Evolutionary conservation across 2,888 invertebrate species (phyloP).

Genomic region (Philereme transversata): DNA sequence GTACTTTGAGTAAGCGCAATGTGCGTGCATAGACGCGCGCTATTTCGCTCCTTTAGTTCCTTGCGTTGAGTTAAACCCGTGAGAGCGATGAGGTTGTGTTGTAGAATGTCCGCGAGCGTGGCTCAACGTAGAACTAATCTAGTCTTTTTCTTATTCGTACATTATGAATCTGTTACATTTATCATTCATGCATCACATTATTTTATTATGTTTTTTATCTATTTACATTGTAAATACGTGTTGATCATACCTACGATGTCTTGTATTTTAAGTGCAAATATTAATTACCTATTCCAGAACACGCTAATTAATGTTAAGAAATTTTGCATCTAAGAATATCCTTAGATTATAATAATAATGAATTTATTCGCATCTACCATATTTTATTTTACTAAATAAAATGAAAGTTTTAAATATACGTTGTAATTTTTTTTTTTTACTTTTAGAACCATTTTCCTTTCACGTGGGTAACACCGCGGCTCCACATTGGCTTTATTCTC

Average conservation of each 20-base stretch:
- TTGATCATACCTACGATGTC: neutral
- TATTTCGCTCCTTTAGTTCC: constrained; percentile 71
- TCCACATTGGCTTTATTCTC: no score
- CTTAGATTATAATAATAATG: constrained; percentile 30
- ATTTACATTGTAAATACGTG: constrained; percentile 14
- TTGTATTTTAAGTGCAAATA: neutral
- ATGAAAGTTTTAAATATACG: constrained; percentile 16
- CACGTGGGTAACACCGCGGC: no score
- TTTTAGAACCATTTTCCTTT: no score
- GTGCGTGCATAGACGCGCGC: constrained; percentile 67
- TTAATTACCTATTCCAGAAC: constrained; percentile 7
- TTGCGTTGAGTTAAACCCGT: constrained; percentile 66
- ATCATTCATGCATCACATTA: constrained; percentile 3
- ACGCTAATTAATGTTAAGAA: no score
- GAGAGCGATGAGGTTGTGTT: neutral
- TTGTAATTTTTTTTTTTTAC: neutral
- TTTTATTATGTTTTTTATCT: constrained; percentile 3
- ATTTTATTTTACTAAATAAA: constrained; percentile 36
- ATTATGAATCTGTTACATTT: constrained; percentile 14
- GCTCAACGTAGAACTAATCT: constrained; percentile 78
- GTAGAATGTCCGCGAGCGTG: constrained; percentile 45
- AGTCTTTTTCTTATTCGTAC: constrained; percentile 63
- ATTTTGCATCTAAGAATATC: constrained; percentile 10
- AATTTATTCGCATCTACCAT: constrained; percentile 37
- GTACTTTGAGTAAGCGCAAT: constrained; percentile 52